These are phyloP conservation scores for Cardiocondyla obscurior DNA, from an alignment of 1,140 invertebrate genomes.

Conservation along the genomic window DNA sequence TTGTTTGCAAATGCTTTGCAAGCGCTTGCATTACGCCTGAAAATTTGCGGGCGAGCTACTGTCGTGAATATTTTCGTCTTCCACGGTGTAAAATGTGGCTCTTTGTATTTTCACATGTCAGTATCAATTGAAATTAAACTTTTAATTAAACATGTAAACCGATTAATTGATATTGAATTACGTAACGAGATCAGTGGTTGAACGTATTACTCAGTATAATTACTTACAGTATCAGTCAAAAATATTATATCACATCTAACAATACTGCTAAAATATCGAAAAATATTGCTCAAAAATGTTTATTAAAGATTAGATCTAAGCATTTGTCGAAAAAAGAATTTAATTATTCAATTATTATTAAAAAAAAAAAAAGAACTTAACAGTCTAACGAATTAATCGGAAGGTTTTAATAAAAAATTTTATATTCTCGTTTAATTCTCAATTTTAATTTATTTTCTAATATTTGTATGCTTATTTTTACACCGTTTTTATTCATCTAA, in stretches of 20 bases:
- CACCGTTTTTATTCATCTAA: background rate
- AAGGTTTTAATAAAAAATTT: background rate
- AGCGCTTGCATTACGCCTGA: background rate
- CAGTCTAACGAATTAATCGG: too few relatives aligned
- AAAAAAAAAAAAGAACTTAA: too few relatives aligned
- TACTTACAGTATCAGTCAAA: too few relatives aligned
- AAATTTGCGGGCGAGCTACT: background rate
- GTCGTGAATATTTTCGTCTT: background rate
- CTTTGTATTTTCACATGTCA: background rate
- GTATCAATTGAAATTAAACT: background rate
- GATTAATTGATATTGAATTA: background rate
- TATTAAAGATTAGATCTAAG: too few relatives aligned
- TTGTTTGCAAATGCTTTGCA: constrained; percentile 19
- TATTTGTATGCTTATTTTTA: background rate
- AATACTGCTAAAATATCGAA: too few relatives aligned
- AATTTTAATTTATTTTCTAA: background rate
- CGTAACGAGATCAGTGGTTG: background rate
- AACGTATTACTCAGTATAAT: too few relatives aligned
- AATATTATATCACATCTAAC: too few relatives aligned
- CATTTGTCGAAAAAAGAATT: too few relatives aligned
- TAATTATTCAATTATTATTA: too few relatives aligned
- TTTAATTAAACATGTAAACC: background rate
- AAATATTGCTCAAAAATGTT: too few relatives aligned
- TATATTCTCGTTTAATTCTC: background rate
- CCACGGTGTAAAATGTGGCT: background rate